Conservation (phyloP, 2,797 vertebrate genomes). For the Myoxocephalus aenaeus region DNA sequence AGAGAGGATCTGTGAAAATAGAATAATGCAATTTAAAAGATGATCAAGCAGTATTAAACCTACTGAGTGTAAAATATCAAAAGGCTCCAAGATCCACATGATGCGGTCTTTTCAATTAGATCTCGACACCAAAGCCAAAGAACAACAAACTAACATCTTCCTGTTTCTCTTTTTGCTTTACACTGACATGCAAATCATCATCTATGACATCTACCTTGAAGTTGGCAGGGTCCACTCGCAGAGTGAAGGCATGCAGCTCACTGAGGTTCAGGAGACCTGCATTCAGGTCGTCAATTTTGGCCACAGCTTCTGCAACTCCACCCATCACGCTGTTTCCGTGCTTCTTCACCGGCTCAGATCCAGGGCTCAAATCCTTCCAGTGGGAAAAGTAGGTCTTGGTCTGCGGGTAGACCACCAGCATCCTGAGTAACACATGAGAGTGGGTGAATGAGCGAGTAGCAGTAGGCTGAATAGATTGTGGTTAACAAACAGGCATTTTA, state of each 20-base stretch:
- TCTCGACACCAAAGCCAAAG: background rate
- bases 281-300: constrained; percentile 79
- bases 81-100: background rate
- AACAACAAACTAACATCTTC: background rate
- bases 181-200: background rate
- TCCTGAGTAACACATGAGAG: constrained; percentile 68
- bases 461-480: background rate
- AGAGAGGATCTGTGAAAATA: constrained; percentile 80
- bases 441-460: background rate
- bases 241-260: constrained; percentile 88
- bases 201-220: constrained; percentile 82
- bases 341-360: constrained; percentile 76
- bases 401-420: constrained; percentile 82
- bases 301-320: constrained; percentile 70
- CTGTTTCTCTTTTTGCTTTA: background rate
- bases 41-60: background rate
- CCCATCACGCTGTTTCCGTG: constrained; percentile 79
- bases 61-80: background rate
- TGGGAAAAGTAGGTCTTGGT: constrained; percentile 92
- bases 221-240: constrained; percentile 89
- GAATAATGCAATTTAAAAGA: background rate
- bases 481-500: constrained; percentile 14
- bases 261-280: constrained; percentile 82
- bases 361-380: constrained; percentile 81
- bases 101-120: background rate